Evolutionary conservation across 2,797 vertebrate genomes (phyloP).

Genomic region (Tympanoctomys barrerae): DNA sequence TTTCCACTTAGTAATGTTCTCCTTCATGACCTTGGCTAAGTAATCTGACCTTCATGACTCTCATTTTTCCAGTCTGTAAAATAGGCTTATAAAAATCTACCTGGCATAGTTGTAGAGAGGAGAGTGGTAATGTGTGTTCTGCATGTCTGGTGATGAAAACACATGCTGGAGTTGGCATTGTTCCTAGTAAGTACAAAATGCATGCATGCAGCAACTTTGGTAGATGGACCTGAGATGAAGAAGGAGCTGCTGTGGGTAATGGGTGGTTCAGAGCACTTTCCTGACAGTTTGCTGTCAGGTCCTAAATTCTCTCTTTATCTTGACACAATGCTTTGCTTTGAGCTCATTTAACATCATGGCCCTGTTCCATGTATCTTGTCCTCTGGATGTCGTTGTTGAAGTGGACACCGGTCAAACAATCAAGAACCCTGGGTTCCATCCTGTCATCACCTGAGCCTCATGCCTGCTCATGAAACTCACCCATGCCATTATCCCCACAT

Average conservation of each 20-base stretch:
- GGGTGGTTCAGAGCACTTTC: background rate
- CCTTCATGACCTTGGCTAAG: background rate
- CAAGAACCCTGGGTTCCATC: background rate
- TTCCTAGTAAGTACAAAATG: background rate
- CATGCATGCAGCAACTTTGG: background rate
- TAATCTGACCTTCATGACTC: background rate
- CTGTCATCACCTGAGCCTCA: background rate
- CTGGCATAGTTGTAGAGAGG: background rate
- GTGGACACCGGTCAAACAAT: background rate
- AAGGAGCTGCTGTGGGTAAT: background rate
- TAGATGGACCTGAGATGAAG: background rate
- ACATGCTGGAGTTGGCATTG: background rate
- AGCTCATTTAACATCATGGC: background rate
- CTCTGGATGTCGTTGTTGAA: background rate
- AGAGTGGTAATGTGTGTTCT: background rate
- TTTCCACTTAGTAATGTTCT: too few species aligned
- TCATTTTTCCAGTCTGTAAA: slow-evolving; percentile 21
- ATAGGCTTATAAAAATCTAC: slow-evolving; percentile 2
- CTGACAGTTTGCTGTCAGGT: background rate
- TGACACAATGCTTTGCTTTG: slow-evolving; percentile 39
- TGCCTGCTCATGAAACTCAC: background rate
- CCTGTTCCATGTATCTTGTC: background rate
- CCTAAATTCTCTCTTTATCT: background rate
- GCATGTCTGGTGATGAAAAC: background rate
- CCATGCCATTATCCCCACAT: background rate